Evolutionary conservation across 2,113 vertebrate genomes (phyloP).

Genomic region (Pituophis catenifer): DNA sequence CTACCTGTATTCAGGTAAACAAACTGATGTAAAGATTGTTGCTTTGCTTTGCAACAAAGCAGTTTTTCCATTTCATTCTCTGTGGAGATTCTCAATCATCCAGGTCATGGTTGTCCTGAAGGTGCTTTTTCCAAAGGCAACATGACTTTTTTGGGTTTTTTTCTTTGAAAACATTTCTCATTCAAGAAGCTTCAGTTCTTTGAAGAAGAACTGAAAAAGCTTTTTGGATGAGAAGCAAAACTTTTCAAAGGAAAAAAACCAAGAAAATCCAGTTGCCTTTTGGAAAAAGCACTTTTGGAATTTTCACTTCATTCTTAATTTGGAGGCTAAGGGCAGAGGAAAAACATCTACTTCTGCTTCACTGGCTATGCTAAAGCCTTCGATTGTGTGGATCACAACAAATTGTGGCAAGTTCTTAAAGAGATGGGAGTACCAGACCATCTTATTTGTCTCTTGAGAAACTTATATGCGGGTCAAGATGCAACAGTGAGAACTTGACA

Average conservation of each 20-base stretch:
- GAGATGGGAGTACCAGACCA: too few relatives aligned
- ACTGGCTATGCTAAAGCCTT: too few relatives aligned
- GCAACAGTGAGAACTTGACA: too few relatives aligned
- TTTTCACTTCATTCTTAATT: not conserved
- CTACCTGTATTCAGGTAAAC: not conserved
- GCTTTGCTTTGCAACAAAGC: not conserved
- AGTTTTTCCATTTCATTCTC: not conserved
- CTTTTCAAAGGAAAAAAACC: not conserved
- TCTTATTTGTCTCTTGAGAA: too few relatives aligned
- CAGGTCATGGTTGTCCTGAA: not conserved
- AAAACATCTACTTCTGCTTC: too few relatives aligned
- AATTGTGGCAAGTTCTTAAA: too few relatives aligned
- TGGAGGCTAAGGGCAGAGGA: not conserved
- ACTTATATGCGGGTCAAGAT: too few relatives aligned
- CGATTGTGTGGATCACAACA: too few relatives aligned
- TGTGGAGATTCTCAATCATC: too few relatives aligned
- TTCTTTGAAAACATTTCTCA: not conserved
- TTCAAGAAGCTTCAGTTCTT: too few relatives aligned
- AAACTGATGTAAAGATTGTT: not conserved
- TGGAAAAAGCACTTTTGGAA: not conserved
- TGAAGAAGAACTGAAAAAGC: not conserved
- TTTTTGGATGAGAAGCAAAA: not conserved
- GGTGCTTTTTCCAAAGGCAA: not conserved
- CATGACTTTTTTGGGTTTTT: not conserved
- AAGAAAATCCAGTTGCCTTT: not conserved